A percentile compares a stretch with the other conserved stretches of the same genome.
These are phyloP conservation scores for Clarias batrachus DNA, from an alignment of 2,113 vertebrate genomes.

Conservation along the genomic window DNA sequence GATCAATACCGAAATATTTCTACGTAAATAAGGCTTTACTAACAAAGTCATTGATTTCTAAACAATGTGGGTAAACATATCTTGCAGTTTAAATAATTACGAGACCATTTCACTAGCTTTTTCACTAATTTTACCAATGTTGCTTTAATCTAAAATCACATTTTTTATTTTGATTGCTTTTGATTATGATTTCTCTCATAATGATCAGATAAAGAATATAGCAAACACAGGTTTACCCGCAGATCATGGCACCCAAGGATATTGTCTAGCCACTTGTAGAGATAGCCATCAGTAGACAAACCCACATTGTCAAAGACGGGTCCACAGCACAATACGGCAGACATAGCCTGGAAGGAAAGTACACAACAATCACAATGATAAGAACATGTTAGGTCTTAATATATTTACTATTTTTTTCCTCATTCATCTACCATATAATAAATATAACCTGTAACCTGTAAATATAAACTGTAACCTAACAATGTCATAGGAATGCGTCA, in stretches of 20 bases:
- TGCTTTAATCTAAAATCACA: background rate
- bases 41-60: background rate
- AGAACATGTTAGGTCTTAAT: background rate
- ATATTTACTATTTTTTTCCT: background rate
- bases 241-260: conserved; percentile 96
- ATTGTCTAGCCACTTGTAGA: conserved; percentile 99
- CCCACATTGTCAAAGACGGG: conserved; percentile 98
- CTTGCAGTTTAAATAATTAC: background rate
- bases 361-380: background rate
- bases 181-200: background rate
- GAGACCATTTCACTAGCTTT: background rate
- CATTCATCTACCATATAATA: background rate
- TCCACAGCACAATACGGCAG: conserved; percentile 94
- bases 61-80: background rate
- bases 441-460: background rate
- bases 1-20: background rate
- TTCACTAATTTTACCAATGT: background rate
- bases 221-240: conserved; percentile 76
- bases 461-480: no score
- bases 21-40: background rate
- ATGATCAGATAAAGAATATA: background rate
- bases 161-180: background rate
- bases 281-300: conserved; percentile 94
- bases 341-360: conserved; percentile 84
- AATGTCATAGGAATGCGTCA: background rate